Conservation (phyloP, 2,888 invertebrate genomes). For the Ariolimax columbianus region DNA sequence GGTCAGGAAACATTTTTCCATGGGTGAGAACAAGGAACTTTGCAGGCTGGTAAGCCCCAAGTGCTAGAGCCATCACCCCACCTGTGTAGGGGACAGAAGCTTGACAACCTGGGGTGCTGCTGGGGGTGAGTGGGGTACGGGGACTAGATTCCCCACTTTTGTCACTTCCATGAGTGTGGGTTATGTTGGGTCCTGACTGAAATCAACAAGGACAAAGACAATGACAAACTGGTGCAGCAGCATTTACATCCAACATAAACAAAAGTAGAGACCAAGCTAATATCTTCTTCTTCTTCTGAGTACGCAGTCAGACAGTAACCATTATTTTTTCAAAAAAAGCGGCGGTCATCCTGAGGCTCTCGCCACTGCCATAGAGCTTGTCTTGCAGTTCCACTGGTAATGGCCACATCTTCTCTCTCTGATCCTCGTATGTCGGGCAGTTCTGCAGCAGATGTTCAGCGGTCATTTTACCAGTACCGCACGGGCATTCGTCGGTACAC, state of each 20-base stretch:
- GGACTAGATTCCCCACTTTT: slow-evolving; percentile 23
- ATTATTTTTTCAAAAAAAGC: too few species aligned
- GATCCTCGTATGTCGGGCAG: too few species aligned
- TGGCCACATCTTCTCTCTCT: too few species aligned
- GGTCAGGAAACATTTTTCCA: not conserved
- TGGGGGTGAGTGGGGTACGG: slow-evolving; percentile 12
- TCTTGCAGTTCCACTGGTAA: too few species aligned
- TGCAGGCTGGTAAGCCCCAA: slow-evolving; percentile 5
- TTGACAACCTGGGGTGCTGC: slow-evolving; percentile 1
- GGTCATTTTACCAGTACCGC: too few species aligned
- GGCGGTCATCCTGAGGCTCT: too few species aligned
- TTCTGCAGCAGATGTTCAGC: too few species aligned
- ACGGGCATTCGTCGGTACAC: too few species aligned
- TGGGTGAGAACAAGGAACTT: slow-evolving; percentile 13
- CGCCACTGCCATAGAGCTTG: too few species aligned
- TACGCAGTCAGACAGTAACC: too few species aligned
- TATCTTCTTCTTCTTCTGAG: too few species aligned
- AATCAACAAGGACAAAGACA: slow-evolving; percentile 42
- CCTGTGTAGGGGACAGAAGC: not conserved
- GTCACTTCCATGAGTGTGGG: slow-evolving; percentile 23
- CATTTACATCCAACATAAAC: not conserved
- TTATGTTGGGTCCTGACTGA: slow-evolving; percentile 31
- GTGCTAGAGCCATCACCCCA: not conserved
- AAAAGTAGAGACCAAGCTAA: not conserved
- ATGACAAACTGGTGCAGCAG: not conserved